phyloP scores from a whole-genome alignment of 2,797 vertebrate genomes.

The Eremophila alpestris region DNA sequence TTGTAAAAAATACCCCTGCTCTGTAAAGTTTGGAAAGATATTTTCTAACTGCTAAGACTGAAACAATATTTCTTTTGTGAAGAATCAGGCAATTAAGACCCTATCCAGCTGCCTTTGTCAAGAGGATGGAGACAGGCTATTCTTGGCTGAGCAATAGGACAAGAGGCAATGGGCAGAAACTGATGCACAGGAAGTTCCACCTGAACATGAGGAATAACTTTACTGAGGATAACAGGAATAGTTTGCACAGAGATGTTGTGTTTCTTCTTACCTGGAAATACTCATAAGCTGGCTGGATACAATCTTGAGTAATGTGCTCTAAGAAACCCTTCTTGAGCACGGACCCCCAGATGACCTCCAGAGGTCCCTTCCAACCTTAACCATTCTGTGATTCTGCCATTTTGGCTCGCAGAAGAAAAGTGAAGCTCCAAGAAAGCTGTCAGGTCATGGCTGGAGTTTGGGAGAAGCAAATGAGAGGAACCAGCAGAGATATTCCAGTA shows the following conservation, averaged over 20 bases:
- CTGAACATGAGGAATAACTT: background rate
- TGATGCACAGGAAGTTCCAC: background rate
- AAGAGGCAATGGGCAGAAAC: background rate
- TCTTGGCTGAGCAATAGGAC: background rate
- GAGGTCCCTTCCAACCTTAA: background rate
- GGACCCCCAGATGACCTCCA: background rate
- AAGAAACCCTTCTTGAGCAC: background rate
- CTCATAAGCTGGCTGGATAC: background rate
- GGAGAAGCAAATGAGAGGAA: background rate
- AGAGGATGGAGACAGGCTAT: background rate
- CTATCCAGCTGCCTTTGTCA: background rate
- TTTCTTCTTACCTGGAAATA: background rate
- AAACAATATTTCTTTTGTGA: background rate
- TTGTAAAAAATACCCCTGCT: conserved; percentile 35
- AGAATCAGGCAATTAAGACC: background rate
- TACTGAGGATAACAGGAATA: background rate
- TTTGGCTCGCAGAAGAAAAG: background rate
- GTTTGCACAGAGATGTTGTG: background rate
- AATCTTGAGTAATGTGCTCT: background rate
- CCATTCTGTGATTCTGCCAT: background rate
- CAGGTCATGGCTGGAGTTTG: background rate
- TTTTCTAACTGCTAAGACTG: background rate
- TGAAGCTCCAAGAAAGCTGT: background rate
- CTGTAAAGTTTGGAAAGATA: background rate
- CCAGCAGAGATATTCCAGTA: background rate